These are phyloP conservation scores for Nomada fabriciana DNA, from an alignment of 2,888 invertebrate species.

Conservation along the genomic window DNA sequence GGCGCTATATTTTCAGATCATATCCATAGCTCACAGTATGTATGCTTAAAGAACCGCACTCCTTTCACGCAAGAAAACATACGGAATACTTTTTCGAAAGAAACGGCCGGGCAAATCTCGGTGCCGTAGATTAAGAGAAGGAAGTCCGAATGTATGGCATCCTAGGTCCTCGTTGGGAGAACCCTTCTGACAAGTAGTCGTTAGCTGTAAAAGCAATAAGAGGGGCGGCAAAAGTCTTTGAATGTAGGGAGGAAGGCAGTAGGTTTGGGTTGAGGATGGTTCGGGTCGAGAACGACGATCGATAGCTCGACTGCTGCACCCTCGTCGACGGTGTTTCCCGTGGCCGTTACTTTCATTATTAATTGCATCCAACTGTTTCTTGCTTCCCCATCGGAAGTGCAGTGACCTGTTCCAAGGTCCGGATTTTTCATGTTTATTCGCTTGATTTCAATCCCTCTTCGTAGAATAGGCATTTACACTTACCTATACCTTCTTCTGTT, in stretches of 20 bases:
- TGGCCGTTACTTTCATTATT: conserved; percentile 72
- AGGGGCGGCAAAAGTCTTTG: conserved; percentile 45
- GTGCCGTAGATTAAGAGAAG: conserved; percentile 47
- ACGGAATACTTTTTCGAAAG: conserved; percentile 3
- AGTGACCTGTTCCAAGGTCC: conserved; percentile 72
- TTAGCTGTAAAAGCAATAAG: conserved; percentile 72
- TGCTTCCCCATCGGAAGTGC: conserved; percentile 66
- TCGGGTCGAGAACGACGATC: conserved; percentile 70
- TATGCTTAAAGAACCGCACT: not conserved
- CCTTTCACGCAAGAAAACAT: conserved; percentile 8
- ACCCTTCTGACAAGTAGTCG: conserved; percentile 69
- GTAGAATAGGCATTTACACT: not conserved
- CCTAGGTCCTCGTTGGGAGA: conserved; percentile 64
- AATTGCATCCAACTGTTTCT: conserved; percentile 62
- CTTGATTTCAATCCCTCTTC: not conserved
- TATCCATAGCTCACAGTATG: conserved; percentile 22
- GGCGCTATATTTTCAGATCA: conserved; percentile 30
- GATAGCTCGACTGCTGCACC: conserved; percentile 68
- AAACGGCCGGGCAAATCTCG: conserved; percentile 23
- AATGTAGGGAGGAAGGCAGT: conserved; percentile 58
- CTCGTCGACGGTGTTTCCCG: conserved; percentile 47
- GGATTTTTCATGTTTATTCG: conserved; percentile 13
- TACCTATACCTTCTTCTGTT: conserved; percentile 2
- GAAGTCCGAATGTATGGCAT: conserved; percentile 61
- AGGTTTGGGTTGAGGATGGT: conserved; percentile 70